Evolutionary conservation across 2,888 invertebrate species (phyloP).

Genomic region (Octodonta nipae): DNA sequence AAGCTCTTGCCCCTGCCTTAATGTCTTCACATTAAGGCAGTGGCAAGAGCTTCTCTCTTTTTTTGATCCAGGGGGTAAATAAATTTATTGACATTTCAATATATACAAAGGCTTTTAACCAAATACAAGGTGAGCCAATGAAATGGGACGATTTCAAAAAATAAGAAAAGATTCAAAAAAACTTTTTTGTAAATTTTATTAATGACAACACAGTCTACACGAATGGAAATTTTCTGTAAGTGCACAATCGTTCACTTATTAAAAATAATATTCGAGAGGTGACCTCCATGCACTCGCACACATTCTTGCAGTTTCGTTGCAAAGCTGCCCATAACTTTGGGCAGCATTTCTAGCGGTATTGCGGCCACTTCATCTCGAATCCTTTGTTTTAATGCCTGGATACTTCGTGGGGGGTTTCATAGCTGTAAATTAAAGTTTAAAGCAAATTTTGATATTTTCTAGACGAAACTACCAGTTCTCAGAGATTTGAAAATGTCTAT

Average conservation of each 20-base stretch:
- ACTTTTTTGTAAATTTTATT: slow-evolving; percentile 1
- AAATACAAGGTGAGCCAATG: slow-evolving; percentile 5
- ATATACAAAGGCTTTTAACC: too few relatives aligned
- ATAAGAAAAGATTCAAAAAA: slow-evolving; percentile 1
- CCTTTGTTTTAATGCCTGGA: slow-evolving; percentile 1
- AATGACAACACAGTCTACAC: slow-evolving; percentile 1
- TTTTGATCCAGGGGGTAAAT: too few relatives aligned
- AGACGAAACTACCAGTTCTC: too few relatives aligned
- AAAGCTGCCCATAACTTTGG: slow-evolving; percentile 4
- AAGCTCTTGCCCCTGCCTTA: too few relatives aligned
- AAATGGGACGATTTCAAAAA: slow-evolving; percentile 2
- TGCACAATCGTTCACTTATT: slow-evolving; percentile 3
- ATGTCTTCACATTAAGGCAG: too few relatives aligned
- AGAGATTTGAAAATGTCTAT: too few relatives aligned
- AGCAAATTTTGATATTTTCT: too few relatives aligned
- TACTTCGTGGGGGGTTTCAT: neutral
- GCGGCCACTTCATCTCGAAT: slow-evolving; percentile 5
- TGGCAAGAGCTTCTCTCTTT: too few relatives aligned
- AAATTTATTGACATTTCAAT: too few relatives aligned
- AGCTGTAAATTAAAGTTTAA: too few relatives aligned
- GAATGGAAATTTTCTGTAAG: slow-evolving; percentile 1
- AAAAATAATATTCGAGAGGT: slow-evolving; percentile 3
- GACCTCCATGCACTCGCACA: slow-evolving; percentile 4
- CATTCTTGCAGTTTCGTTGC: slow-evolving; percentile 4
- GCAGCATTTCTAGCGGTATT: slow-evolving; percentile 4